A percentile compares a stretch with the other conserved stretches of the same genome.
Conservation (phyloP, 2,888 invertebrate species). For the Clusia tigrina region DNA sequence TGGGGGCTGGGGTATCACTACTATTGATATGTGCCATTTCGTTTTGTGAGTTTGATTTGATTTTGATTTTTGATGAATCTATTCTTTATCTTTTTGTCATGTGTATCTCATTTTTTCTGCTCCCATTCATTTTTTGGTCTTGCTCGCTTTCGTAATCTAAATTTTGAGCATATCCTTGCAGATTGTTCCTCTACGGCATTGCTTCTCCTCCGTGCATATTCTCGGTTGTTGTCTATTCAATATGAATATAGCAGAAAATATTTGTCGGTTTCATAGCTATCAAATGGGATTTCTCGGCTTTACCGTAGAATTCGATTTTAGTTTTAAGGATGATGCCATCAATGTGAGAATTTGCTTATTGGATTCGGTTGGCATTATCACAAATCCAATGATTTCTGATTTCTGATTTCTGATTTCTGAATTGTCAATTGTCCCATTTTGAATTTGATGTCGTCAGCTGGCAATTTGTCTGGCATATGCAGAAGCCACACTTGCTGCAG, state of each 20-base stretch:
- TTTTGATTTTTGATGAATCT: background rate
- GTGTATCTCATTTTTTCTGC: background rate
- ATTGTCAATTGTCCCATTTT: too few relatives aligned
- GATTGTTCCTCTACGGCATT: background rate
- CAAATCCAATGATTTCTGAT: constrained; percentile 1
- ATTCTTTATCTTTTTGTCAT: background rate
- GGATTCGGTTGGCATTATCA: background rate
- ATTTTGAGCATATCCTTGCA: background rate
- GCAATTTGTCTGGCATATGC: too few relatives aligned
- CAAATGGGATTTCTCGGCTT: background rate
- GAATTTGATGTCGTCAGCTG: too few relatives aligned
- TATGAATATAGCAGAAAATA: too few relatives aligned
- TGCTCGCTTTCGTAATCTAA: background rate
- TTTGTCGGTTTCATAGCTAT: background rate
- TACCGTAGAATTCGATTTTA: background rate
- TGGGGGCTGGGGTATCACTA: too few relatives aligned
- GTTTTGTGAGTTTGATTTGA: background rate
- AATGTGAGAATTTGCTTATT: background rate
- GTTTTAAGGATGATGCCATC: background rate
- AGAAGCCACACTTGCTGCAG: too few relatives aligned
- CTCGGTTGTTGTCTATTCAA: too few relatives aligned
- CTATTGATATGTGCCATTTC: background rate
- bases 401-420: too few relatives aligned
- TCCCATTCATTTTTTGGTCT: background rate
- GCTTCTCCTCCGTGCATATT: too few relatives aligned